These are phyloP conservation scores for Phyllopteryx taeniolatus DNA, from an alignment of 2,113 vertebrate species.

Conservation along the genomic window DNA sequence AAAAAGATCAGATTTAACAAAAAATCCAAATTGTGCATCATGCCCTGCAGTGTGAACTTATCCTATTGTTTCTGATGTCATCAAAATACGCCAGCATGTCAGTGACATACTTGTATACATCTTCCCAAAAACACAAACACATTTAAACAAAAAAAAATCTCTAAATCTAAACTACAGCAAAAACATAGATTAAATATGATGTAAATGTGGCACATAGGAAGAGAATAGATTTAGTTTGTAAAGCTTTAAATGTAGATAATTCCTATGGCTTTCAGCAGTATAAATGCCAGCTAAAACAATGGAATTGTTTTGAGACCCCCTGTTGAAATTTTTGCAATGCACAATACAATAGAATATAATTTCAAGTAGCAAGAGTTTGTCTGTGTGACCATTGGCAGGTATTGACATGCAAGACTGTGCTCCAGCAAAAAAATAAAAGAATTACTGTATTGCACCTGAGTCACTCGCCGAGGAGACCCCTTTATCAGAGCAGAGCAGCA, in stretches of 20 bases:
- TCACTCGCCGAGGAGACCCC: conserved; percentile 56
- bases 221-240: no score
- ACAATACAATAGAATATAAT: neutral
- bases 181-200: no score
- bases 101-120: no score
- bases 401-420: conserved; percentile 59
- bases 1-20: no score
- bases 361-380: conserved; percentile 20
- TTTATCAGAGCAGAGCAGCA: conserved; percentile 73
- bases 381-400: conserved; percentile 42
- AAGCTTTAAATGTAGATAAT: neutral
- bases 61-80: no score
- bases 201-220: no score
- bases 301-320: neutral
- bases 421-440: neutral
- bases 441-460: conserved; percentile 46
- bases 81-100: no score
- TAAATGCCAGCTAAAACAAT: neutral
- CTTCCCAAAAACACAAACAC: no score
- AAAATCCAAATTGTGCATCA: no score
- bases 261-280: neutral
- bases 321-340: neutral
- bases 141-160: no score
- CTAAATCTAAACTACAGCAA: no score
- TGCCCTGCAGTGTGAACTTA: no score